Evolutionary conservation across 2,888 invertebrate species (phyloP).

Genomic region (Argyra leucocephala): DNA sequence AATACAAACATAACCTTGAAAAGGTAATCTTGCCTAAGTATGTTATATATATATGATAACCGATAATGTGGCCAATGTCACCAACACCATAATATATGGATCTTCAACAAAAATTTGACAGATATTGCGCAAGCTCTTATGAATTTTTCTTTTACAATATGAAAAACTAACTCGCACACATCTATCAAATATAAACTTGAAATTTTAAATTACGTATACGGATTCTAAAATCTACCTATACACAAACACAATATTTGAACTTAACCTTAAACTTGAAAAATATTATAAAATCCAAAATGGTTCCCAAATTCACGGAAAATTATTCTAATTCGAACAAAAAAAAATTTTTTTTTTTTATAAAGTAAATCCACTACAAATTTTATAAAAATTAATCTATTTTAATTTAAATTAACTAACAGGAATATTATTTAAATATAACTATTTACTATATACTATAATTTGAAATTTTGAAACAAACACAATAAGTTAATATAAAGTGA

Average conservation of each 20-base stretch:
- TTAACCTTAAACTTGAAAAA: conserved; percentile 1
- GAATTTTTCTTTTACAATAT: not conserved
- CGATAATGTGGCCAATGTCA: not conserved
- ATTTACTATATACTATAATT: too few species aligned
- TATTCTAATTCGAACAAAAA: not conserved
- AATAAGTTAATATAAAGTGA: too few species aligned
- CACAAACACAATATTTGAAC: not conserved
- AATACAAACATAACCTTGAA: conserved; percentile 1
- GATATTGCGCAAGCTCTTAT: not conserved
- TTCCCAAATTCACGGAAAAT: not conserved
- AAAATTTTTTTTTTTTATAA: not conserved
- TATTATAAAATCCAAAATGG: not conserved
- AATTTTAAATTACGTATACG: not conserved
- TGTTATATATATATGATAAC: not conserved
- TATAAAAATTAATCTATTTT: too few species aligned
- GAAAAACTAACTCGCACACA: not conserved
- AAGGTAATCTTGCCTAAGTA: not conserved
- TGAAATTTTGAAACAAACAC: too few species aligned
- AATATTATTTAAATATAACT: not conserved
- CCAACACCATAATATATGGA: not conserved
- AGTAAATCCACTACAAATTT: too few species aligned
- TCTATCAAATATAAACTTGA: not conserved
- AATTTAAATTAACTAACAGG: too few species aligned
- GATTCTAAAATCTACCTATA: not conserved
- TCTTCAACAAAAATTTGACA: not conserved